A percentile compares a stretch with the other conserved stretches of the same genome.
Evolutionary conservation across 1,140 invertebrate genomes (phyloP).

Genomic region (Hyposmocoma kahamanoa): DNA sequence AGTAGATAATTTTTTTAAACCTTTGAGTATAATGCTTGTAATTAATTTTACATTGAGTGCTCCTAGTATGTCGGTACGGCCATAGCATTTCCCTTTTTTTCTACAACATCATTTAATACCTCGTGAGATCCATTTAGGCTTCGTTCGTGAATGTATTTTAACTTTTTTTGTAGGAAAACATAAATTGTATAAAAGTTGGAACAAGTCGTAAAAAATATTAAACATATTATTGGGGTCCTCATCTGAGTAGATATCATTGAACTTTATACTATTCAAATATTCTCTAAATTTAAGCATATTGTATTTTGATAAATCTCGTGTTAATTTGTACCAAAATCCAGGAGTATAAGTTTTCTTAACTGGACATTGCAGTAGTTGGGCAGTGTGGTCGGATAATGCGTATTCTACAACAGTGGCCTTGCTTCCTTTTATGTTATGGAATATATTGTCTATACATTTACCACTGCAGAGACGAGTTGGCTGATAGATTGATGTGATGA

Average conservation of each 20-base stretch:
- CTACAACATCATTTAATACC: slow-evolving; percentile 4
- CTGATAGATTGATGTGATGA: too few species aligned
- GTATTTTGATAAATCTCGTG: slow-evolving; percentile 2
- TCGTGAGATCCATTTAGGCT: slow-evolving; percentile 6
- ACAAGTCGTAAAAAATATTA: background rate
- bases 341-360: slow-evolving; percentile 6
- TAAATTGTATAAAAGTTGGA: slow-evolving; percentile 1
- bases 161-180: slow-evolving; percentile 3
- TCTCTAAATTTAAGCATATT: slow-evolving; percentile 7
- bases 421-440: slow-evolving; percentile 9
- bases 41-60: background rate
- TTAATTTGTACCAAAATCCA: slow-evolving; percentile 2
- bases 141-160: background rate
- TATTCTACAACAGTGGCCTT: slow-evolving; percentile 10
- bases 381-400: slow-evolving; percentile 19
- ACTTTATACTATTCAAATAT: background rate
- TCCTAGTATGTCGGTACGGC: background rate
- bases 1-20: slow-evolving; percentile 3
- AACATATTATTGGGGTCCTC: background rate
- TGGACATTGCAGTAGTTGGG: slow-evolving; percentile 14
- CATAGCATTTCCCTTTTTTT: slow-evolving; percentile 1
- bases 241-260: background rate
- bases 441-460: slow-evolving; percentile 18
- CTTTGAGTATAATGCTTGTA: background rate
- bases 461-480: slow-evolving; percentile 13